A percentile compares a stretch with the other conserved stretches of the same genome.
Evolutionary conservation across 1,140 invertebrate species (phyloP).

Genomic region (Microplitis demolitor): DNA sequence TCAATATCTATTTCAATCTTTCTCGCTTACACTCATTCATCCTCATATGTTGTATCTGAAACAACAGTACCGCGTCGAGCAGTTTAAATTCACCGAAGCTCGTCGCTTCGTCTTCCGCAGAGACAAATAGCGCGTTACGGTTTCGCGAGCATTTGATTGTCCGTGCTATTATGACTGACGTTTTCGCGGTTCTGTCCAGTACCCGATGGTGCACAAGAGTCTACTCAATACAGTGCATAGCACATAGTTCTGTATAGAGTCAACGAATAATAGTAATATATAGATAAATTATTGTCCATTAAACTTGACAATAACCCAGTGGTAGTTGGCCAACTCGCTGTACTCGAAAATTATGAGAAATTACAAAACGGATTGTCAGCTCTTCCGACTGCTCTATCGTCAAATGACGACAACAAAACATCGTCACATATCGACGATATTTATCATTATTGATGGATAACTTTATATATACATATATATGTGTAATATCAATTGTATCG

Average conservation of each 20-base stretch:
- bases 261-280: too few relatives aligned
- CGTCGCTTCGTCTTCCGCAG: constrained; percentile 54
- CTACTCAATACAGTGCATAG: too few relatives aligned
- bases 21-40: constrained; percentile 5
- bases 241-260: too few relatives aligned
- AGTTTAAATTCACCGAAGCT: constrained; percentile 19
- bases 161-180: constrained; percentile 58
- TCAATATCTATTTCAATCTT: constrained; percentile 18
- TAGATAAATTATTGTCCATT: too few relatives aligned
- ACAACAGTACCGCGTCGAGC: background rate
- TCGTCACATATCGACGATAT: too few relatives aligned
- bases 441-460: too few relatives aligned
- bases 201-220: constrained; percentile 16
- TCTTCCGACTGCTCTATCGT: too few relatives aligned
- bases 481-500: background rate
- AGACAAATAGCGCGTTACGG: constrained; percentile 55
- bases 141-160: constrained; percentile 58
- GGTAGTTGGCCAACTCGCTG: too few relatives aligned
- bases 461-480: background rate
- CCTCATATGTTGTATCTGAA: background rate
- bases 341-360: too few relatives aligned
- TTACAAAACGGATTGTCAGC: too few relatives aligned
- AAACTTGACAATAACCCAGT: background rate
- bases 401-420: too few relatives aligned
- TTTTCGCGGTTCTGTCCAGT: constrained; percentile 47